Base-by-base conservation (phyloP, 2,113 vertebrate genomes). In the Narcine bancroftii region DNA sequence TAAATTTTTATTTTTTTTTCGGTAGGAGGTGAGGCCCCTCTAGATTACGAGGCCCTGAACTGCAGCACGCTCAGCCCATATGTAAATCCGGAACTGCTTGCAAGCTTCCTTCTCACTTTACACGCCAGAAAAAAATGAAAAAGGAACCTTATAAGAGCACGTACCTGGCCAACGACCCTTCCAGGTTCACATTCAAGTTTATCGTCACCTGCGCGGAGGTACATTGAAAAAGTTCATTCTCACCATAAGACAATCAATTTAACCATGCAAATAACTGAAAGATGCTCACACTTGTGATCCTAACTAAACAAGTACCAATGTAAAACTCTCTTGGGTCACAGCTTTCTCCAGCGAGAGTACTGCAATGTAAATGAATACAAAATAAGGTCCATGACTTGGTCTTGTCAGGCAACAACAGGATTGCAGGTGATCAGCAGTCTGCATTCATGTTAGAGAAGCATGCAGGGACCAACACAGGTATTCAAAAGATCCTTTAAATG, bases 381-480 rank as follows among this genome's bases (percentile, higher is more conserved):
- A 63, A 63, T 60, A 87, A 60, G 81, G 60, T 63, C 53, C 56
- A 19, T 29, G 77, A 50, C 47, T 53, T 81, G 77, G 50, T 63
- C n/a, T 87, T 63, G 60, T 63, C 53, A 56, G 33, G 81, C 60
- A 60, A 36, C 53, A 63, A 33, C 11, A 56, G 33, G n/a, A 63
- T 63, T n/a, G 5, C 6, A 17, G 53, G 60, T 63, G 81, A 21
- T 50, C 53, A 36, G 36, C 53, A 85, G 33, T 60, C 36, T 60
- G 81, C 81, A 60, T 87, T 87, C 81, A 36, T 36, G 53, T 36
- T n/a, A 87, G 53, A 36, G 33, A 87, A 87, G 33, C 81, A n/a
- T 60, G 53, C 6, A 60, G 81, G 53, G 15, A 60, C 33, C 81
- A 87, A 87, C n/a, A 36, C 81, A 87, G 53, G 33, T 63, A 87